Evolutionary conservation across 2,113 vertebrate genomes (phyloP).

Genomic region (Meriones unguiculatus): DNA sequence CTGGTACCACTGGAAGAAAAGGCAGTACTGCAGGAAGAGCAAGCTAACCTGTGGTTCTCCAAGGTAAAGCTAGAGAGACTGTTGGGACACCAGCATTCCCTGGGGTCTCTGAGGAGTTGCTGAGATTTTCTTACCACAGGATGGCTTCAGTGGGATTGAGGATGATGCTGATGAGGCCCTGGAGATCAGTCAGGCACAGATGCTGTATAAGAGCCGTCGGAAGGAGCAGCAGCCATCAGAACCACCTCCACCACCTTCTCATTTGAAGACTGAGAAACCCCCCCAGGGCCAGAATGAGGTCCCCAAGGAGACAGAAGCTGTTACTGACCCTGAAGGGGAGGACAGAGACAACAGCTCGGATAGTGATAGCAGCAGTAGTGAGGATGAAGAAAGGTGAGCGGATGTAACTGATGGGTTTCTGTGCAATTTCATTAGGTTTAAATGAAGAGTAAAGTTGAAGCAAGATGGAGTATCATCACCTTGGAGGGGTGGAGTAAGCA

Average conservation of each 20-base stretch:
- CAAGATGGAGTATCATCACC: neutral
- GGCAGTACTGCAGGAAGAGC: conserved; percentile 88
- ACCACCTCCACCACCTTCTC: neutral
- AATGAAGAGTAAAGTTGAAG: neutral
- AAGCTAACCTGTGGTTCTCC: conserved; percentile 95
- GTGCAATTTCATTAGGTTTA: neutral
- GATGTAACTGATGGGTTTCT: neutral
- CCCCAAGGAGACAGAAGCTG: conserved; percentile 59
- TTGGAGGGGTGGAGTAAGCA: neutral
- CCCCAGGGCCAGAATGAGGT: conserved; percentile 57
- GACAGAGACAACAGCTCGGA: conserved; percentile 82
- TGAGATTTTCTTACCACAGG: conserved; percentile 82
- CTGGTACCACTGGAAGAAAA: conserved; percentile 93
- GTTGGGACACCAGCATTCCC: neutral
- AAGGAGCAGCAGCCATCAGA: neutral
- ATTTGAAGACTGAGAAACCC: conserved; percentile 43
- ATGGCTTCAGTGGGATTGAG: conserved; percentile 92
- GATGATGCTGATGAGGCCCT: conserved; percentile 90
- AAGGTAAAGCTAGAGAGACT: conserved; percentile 87
- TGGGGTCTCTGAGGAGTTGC: neutral
- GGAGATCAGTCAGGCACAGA: conserved; percentile 92
- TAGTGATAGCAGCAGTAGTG: conserved; percentile 87
- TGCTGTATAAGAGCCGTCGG: conserved; percentile 74
- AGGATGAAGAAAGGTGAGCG: conserved; percentile 91
- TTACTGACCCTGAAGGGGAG: neutral